Percentiles rank a stretch among this genome's conserved stretches.
Evolutionary conservation across 2,113 vertebrate genomes (phyloP).

Genomic region (Indri indri): DNA sequence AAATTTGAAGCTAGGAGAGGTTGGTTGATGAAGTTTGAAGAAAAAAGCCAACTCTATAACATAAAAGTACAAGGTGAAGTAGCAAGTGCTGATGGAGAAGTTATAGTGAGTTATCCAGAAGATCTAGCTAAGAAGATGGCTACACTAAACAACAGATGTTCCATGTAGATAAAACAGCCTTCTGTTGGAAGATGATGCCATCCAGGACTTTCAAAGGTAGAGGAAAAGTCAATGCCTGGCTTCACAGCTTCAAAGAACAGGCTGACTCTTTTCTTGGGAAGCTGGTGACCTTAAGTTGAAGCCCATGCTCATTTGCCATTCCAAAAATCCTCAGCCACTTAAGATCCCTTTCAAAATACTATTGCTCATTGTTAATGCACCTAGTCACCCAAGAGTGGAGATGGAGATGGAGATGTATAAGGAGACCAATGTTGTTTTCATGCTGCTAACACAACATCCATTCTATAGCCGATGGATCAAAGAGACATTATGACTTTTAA

Average conservation of each 20-base stretch:
- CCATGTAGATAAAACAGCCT: neutral
- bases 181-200: neutral
- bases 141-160: neutral
- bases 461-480: neutral
- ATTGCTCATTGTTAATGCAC: neutral
- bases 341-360: neutral
- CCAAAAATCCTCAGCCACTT: neutral
- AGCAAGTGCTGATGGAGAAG: neutral
- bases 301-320: neutral
- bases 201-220: neutral
- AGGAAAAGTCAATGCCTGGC: neutral
- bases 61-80: neutral
- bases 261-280: neutral
- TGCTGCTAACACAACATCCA: neutral
- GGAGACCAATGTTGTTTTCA: neutral
- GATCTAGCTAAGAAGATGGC: neutral
- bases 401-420: neutral
- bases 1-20: neutral
- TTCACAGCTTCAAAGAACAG: neutral
- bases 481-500: neutral
- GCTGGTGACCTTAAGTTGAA: neutral
- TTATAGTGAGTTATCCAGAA: neutral
- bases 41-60: neutral
- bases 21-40: neutral
- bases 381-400: neutral